Conservation (phyloP, 1,140 invertebrate genomes). For the Meloidogyne exigua region DNA sequence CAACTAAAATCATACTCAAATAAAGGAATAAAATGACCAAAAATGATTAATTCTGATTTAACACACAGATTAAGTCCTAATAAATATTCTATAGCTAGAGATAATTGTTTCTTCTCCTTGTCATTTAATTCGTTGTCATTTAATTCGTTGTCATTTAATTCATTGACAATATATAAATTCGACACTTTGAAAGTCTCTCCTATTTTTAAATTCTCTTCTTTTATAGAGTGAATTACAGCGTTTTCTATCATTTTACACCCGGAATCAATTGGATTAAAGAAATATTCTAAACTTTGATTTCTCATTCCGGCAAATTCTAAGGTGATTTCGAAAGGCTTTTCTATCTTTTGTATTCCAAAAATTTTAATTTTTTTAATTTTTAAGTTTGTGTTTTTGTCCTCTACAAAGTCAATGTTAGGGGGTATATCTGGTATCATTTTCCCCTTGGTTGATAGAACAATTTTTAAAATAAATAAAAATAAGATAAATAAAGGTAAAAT, state of each 20-base stretch:
- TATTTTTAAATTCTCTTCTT: background rate
- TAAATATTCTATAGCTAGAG: background rate
- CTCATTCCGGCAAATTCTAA: background rate
- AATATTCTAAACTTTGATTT: background rate
- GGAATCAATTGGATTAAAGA: background rate
- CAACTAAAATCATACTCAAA: background rate
- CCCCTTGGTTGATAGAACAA: background rate
- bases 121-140: no score
- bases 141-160: no score
- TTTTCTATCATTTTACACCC: background rate
- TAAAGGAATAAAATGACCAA: background rate
- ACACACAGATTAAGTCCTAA: background rate
- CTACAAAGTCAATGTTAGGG: background rate
- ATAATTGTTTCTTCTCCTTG: background rate
- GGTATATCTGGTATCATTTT: background rate
- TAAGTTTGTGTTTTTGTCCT: background rate
- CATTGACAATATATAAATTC: no score
- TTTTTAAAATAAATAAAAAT: background rate
- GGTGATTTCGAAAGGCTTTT: background rate
- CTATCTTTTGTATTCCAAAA: background rate
- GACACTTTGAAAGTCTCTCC: background rate
- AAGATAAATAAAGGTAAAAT: background rate
- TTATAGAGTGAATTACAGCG: no score
- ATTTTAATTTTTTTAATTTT: background rate
- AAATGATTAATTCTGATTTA: background rate